These are phyloP conservation scores for Platygyra sinensis DNA, from an alignment of 64 coral and sea anemone species.

Conservation along the genomic window DNA sequence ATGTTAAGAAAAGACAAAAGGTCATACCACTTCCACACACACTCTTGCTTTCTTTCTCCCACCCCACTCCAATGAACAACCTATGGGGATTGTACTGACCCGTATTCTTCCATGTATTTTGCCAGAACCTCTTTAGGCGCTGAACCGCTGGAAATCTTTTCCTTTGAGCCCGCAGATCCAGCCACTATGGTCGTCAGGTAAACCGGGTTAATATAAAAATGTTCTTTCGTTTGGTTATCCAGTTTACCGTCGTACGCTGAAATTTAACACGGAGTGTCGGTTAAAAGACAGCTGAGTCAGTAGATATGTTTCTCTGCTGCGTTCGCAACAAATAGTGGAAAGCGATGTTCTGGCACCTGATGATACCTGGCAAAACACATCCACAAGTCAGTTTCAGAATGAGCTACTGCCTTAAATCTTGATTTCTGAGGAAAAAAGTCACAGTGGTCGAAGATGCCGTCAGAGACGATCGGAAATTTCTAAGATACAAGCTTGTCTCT, in stretches of 20 bases:
- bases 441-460: not conserved
- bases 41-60: not conserved
- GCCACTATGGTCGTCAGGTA: conserved; percentile 80
- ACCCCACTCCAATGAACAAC: not conserved
- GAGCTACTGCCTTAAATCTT: too few relatives aligned
- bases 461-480: too few relatives aligned
- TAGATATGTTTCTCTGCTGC: not conserved
- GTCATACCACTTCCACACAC: too few relatives aligned
- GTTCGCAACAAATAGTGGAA: not conserved
- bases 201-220: conserved; percentile 66
- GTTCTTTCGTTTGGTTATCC: conserved; percentile 6
- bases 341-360: not conserved
- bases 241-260: conserved; percentile 60
- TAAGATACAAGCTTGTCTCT: too few relatives aligned
- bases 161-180: conserved; percentile 86
- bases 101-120: conserved; percentile 72
- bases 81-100: conserved; percentile 34
- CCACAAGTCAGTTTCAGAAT: not conserved
- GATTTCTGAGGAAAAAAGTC: not conserved
- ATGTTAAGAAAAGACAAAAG: too few relatives aligned
- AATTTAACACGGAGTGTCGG: not conserved
- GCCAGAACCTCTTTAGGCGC: conserved; percentile 54
- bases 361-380: conserved; percentile 47
- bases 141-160: conserved; percentile 61
- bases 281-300: not conserved